A percentile compares a stretch with the other conserved stretches of the same genome.
Evolutionary conservation across 2,113 vertebrate species (phyloP).

Genomic region (Arizona elegans): DNA sequence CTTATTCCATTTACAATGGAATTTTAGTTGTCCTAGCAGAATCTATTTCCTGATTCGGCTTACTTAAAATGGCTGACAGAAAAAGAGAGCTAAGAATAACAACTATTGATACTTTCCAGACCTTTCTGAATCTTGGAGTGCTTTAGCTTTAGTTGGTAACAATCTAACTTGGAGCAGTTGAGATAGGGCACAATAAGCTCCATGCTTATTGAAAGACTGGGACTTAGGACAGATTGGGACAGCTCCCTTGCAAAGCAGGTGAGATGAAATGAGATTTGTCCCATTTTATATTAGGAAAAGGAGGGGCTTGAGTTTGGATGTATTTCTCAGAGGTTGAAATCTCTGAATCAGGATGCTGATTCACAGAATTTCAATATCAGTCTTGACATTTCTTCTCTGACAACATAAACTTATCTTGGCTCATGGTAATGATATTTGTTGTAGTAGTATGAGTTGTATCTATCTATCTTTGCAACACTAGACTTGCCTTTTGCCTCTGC

Average conservation of each 20-base stretch:
- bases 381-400: neutral
- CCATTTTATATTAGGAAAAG: neutral
- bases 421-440: neutral
- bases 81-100: neutral
- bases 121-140: neutral
- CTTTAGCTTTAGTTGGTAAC: neutral
- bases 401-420: neutral
- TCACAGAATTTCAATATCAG: neutral
- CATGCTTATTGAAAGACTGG: neutral
- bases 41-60: neutral
- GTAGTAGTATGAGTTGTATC: neutral
- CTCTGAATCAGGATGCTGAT: neutral
- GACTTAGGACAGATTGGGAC: neutral
- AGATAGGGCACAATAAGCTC: neutral
- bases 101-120: neutral
- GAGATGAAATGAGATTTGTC: neutral
- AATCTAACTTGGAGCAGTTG: neutral
- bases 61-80: neutral
- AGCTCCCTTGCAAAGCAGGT: neutral
- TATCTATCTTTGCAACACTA: neutral
- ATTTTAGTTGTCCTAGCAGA: neutral
- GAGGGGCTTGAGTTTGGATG: neutral
- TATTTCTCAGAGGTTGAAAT: neutral
- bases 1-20: neutral
- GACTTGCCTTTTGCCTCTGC: neutral